phyloP scores from a whole-genome alignment of 1,140 invertebrate genomes.

The Apolygus lucorum region DNA sequence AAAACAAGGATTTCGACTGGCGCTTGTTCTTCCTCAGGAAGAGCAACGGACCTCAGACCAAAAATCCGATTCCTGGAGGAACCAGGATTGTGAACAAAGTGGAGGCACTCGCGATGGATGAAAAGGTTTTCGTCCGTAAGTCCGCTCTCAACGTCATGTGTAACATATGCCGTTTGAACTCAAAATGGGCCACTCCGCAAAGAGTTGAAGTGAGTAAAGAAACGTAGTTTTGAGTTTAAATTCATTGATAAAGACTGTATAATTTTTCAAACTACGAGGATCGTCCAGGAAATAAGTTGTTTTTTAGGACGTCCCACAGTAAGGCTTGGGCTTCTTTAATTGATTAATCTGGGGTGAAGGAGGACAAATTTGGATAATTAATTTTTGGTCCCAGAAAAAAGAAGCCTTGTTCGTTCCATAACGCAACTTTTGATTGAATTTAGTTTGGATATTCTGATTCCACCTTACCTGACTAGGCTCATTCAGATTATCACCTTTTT shows the following conservation, averaged over 20 bases:
- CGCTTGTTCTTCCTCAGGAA: slow-evolving; percentile 31
- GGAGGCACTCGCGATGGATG: slow-evolving; percentile 44
- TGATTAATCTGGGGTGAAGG: no score
- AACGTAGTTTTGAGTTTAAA: not conserved
- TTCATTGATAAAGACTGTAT: not conserved
- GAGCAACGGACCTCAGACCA: slow-evolving; percentile 25
- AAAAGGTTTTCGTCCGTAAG: slow-evolving; percentile 49
- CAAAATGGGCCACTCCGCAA: slow-evolving; percentile 37
- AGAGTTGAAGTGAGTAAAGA: slow-evolving; percentile 39
- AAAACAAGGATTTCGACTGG: slow-evolving; percentile 25
- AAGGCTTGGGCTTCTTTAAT: no score
- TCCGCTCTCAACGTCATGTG: slow-evolving; percentile 47
- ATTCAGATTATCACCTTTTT: no score
- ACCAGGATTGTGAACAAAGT: slow-evolving; percentile 42
- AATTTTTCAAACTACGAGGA: not conserved
- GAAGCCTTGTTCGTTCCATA: no score
- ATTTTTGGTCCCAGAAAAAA: no score
- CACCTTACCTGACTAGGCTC: no score
- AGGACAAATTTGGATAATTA: no score
- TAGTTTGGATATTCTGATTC: no score
- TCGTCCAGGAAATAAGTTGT: no score
- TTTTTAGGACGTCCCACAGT: no score
- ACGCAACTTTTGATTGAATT: no score
- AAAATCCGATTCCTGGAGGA: slow-evolving; percentile 39
- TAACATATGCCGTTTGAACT: slow-evolving; percentile 38